phyloP scores from a whole-genome alignment of 2,888 invertebrate species.

The Norana najaformis region DNA sequence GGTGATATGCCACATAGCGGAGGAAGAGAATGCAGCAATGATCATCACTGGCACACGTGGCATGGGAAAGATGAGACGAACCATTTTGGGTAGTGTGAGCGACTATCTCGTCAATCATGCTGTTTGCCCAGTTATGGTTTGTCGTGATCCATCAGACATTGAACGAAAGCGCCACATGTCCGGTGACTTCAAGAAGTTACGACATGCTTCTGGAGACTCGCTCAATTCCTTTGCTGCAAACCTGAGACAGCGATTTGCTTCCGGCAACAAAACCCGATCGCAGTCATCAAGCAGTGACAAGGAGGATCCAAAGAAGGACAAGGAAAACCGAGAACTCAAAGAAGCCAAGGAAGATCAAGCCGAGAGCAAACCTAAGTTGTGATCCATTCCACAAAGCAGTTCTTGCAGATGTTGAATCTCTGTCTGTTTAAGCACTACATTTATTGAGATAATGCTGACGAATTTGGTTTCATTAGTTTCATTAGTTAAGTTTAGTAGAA shows the following conservation, averaged over 20 bases:
- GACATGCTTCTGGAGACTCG: constrained; percentile 45
- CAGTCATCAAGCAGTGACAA: constrained; percentile 9
- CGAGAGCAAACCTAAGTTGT: neutral
- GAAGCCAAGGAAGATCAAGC: neutral
- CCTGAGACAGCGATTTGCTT: constrained; percentile 37
- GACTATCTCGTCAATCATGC: constrained; percentile 48
- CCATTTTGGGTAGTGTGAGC: constrained; percentile 43
- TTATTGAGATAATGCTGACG: neutral
- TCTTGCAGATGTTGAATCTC: neutral
- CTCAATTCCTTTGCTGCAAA: constrained; percentile 32
- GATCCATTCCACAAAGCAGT: neutral
- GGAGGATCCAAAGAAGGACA: neutral
- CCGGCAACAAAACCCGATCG: constrained; percentile 33
- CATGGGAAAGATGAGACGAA: constrained; percentile 43
- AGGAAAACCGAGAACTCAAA: neutral
- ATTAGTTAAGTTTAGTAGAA: neutral
- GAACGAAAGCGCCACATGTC: constrained; percentile 29
- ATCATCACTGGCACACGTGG: constrained; percentile 45
- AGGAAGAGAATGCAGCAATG: constrained; percentile 44
- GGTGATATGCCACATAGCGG: constrained; percentile 42
- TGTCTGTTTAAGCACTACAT: neutral
- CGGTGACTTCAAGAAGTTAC: constrained; percentile 33
- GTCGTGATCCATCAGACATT: constrained; percentile 33
- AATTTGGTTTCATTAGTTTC: neutral
- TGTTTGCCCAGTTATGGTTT: constrained; percentile 46